Percentiles rank a stretch among this genome's conserved stretches.
These are phyloP conservation scores for Prietella phreatophila DNA, from an alignment of 2,113 vertebrate genomes.

Conservation along the genomic window DNA sequence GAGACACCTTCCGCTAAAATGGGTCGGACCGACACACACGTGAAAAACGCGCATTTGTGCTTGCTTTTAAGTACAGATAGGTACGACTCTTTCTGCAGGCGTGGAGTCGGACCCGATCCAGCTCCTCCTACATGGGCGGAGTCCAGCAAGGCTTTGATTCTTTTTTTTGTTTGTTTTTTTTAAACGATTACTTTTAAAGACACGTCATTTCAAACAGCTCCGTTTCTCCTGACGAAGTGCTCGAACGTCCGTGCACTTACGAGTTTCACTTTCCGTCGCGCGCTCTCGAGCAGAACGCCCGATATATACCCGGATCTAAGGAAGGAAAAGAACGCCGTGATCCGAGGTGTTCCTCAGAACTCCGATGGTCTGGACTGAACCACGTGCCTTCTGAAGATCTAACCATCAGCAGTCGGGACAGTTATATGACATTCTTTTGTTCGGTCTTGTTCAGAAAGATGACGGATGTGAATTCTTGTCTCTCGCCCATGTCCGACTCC, in stretches of 20 bases:
- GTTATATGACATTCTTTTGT: not conserved
- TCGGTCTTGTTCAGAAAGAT: not conserved
- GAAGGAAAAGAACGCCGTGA: not conserved
- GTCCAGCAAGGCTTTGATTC: not conserved
- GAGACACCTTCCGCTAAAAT: not conserved
- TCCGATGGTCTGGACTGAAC: not conserved
- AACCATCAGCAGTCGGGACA: not conserved
- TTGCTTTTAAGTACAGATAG: too few species aligned
- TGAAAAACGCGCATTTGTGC: too few species aligned
- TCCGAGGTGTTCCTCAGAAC: not conserved
- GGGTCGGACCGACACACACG: too few species aligned
- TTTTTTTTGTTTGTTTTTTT: too few species aligned
- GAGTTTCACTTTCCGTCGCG: too few species aligned
- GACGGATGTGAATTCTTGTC: not conserved
- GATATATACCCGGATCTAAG: not conserved
- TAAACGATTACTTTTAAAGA: too few species aligned
- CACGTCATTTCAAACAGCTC: not conserved
- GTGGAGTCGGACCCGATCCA: not conserved
- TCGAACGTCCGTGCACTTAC: too few species aligned
- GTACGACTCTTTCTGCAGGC: too few species aligned
- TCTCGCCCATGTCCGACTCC: slow-evolving; percentile 1
- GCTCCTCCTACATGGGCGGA: not conserved
- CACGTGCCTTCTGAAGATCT: slow-evolving; percentile 40
- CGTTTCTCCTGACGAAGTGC: not conserved
- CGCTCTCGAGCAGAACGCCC: too few species aligned